Base-by-base conservation (phyloP, 2,113 vertebrate genomes). In the Lepidothrix coronata region DNA sequence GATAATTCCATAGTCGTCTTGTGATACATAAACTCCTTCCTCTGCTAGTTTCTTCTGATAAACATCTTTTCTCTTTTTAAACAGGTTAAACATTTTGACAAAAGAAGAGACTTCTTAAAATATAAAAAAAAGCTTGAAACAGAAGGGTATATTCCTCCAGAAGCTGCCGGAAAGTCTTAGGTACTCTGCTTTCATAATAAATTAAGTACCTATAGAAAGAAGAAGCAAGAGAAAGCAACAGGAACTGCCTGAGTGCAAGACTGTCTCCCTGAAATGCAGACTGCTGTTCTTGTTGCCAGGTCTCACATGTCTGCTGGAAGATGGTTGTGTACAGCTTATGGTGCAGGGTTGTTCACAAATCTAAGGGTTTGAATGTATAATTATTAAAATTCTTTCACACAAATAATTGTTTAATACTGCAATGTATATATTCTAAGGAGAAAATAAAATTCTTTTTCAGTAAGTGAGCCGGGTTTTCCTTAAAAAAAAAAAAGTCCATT, bases 1-100 rank as follows among this genome's bases (percentile, higher is more conserved):
- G 13, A 67, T 37, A 75, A 58, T 66, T 76, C 22, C 19, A 54
- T 43, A n/a, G 10, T 46, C 21, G 10, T 68, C 2, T 44, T 67
- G n/a, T 20, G 71, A 67, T 71, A n/a, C 25, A 59, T 20, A 73
- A 77, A 17, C 27, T 7, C 25, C 5, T 23, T 75, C 33, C 27
- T 55, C 8, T 54, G 16, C 23, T 85, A 1, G 3, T 78, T 76
- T 85, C 7, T 91, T 88, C 33, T 55, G 24, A 57, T 21, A 1
- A 70, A 24, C 2, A n/a, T 51, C 0, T 5, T 89, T 93, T 89
- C 51, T 93, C 19, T 95, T 86, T 94, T 68, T 63, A 41, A 81
- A 92, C 97, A 99, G 99, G 99, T 99, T 85, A 99, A 99, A 85
- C 98, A 99, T 88, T 99, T 99, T 89, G 89, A 96, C 93, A 99